A percentile compares a stretch with the other conserved stretches of the same genome.
Conservation (phyloP, 2,888 invertebrate species). For the Actias luna region DNA sequence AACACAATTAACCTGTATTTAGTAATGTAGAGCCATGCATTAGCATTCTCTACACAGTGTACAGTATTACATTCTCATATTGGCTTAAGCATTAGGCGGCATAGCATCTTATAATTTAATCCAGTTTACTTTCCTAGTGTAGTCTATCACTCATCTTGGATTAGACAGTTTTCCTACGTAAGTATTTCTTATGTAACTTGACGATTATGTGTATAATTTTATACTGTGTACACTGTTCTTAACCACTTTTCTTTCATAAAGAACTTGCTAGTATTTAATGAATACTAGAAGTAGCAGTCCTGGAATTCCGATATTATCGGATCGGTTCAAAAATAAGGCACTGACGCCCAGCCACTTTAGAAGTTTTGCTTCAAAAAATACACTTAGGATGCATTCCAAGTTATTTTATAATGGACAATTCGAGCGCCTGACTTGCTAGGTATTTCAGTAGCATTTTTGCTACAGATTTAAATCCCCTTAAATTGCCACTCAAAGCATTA, state of each 20-base stretch:
- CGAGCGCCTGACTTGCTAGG: too few relatives aligned
- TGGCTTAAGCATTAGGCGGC: neutral
- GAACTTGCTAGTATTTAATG: neutral
- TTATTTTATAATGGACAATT: too few relatives aligned
- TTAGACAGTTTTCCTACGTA: neutral
- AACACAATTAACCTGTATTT: conserved; percentile 1
- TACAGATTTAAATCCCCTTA: too few relatives aligned
- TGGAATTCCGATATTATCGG: neutral
- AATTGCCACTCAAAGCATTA: neutral
- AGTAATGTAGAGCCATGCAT: neutral
- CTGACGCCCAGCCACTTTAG: neutral
- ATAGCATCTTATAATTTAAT: neutral
- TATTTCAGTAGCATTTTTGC: too few relatives aligned
- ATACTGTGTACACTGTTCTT: neutral
- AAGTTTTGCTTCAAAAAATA: too few relatives aligned
- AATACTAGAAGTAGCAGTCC: neutral
- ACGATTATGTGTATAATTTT: neutral
- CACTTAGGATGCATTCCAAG: too few relatives aligned
- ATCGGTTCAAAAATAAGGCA: neutral
- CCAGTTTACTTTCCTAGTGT: neutral
- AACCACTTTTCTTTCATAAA: neutral
- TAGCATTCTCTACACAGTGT: neutral
- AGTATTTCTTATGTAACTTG: neutral
- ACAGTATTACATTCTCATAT: neutral
- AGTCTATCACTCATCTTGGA: neutral